Percentiles rank a stretch among this genome's conserved stretches.
Conservation (phyloP, 2,797 vertebrate genomes). For the Centropyge bicolor region DNA sequence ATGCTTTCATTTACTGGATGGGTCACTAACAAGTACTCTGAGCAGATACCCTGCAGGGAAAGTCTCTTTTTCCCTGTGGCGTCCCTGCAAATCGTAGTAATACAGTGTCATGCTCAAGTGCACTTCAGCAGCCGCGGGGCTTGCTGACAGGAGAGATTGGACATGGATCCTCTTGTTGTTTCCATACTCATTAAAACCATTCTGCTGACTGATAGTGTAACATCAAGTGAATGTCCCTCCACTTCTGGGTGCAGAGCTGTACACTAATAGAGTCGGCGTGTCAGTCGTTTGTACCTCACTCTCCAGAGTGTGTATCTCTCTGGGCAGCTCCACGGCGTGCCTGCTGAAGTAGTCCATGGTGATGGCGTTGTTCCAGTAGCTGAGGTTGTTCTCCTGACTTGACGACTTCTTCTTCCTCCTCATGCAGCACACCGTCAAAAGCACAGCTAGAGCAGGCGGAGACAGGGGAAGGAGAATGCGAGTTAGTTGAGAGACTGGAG, state of each 20-base stretch:
- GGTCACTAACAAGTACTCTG: constrained; percentile 1
- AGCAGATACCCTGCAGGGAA: constrained; percentile 5
- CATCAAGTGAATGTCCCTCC: constrained; percentile 41
- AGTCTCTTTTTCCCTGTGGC: constrained; percentile 6
- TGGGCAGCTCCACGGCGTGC: constrained; percentile 95
- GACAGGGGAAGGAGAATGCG: background rate
- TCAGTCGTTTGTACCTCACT: constrained; percentile 89
- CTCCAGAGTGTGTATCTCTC: constrained; percentile 97
- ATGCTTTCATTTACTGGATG: background rate
- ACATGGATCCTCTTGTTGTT: constrained; percentile 56
- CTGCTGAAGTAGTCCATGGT: constrained; percentile 99
- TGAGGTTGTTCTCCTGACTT: constrained; percentile 97
- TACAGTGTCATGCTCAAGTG: constrained; percentile 39
- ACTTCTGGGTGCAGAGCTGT: constrained; percentile 25
- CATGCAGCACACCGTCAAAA: constrained; percentile 98
- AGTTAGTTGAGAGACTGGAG: constrained; percentile 5
- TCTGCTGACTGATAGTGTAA: constrained; percentile 61
- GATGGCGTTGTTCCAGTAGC: constrained; percentile 99
- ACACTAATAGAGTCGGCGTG: constrained; percentile 28
- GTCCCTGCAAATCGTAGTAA: constrained; percentile 12
- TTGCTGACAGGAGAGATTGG: constrained; percentile 53
- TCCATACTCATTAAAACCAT: constrained; percentile 53
- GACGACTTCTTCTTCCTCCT: constrained; percentile 95
- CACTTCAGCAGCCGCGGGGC: constrained; percentile 32
- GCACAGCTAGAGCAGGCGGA: constrained; percentile 86